Percentiles rank a stretch among this genome's conserved stretches.
phyloP scores from a whole-genome alignment of 2,797 vertebrate genomes.

The Pempheris klunzingeri region DNA sequence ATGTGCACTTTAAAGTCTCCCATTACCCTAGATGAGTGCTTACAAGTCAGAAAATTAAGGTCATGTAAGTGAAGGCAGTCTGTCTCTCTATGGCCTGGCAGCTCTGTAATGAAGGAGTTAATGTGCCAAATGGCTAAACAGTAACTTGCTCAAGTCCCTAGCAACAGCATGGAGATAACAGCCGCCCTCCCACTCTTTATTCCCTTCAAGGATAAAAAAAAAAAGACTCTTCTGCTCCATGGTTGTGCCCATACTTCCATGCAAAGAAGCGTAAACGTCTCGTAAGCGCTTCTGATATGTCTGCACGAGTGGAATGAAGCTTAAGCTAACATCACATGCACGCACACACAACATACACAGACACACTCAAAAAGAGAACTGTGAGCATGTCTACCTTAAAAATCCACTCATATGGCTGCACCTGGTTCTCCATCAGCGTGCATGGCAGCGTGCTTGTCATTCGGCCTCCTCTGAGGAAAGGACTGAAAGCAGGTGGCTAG shows the following conservation, averaged over 20 bases:
- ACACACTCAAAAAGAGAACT: neutral
- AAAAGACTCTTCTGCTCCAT: constrained; percentile 24
- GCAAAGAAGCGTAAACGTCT: constrained; percentile 11
- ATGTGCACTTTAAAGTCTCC: neutral
- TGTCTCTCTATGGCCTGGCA: neutral
- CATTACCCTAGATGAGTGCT: neutral
- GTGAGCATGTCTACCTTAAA: neutral
- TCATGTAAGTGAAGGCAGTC: neutral
- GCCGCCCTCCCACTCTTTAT: constrained; percentile 36
- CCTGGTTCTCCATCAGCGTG: constrained; percentile 1
- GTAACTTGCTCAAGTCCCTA: constrained; percentile 52
- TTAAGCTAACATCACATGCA: constrained; percentile 20
- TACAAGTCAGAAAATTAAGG: constrained; percentile 20
- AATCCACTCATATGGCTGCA: neutral
- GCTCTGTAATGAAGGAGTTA: constrained; percentile 36
- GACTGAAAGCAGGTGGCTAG: neutral
- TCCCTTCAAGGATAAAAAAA: constrained; percentile 53
- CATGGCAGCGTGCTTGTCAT: constrained; percentile 14
- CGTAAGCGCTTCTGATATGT: constrained; percentile 1
- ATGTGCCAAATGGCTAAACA: constrained; percentile 40
- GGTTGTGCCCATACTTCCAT: constrained; percentile 31
- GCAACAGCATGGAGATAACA: constrained; percentile 58
- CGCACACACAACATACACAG: constrained; percentile 1
- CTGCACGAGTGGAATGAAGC: constrained; percentile 10
- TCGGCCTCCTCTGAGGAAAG: neutral